Conservation (phyloP, 1,140 invertebrate species). For the Hyles euphorbiae region DNA sequence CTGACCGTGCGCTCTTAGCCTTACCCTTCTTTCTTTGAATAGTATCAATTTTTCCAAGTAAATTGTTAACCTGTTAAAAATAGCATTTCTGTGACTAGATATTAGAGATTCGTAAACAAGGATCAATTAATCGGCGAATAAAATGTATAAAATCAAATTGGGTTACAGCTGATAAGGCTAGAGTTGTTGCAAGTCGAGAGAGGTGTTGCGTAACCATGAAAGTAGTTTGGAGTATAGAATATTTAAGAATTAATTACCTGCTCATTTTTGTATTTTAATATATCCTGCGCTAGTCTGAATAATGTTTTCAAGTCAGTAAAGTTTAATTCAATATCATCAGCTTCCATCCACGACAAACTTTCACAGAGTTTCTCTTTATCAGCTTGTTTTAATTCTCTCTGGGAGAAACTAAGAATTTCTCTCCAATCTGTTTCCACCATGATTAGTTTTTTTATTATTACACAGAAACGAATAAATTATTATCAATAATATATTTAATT, state of each 20-base stretch:
- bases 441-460: slow-evolving; percentile 8
- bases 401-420: slow-evolving; percentile 75
- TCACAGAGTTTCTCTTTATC: slow-evolving; percentile 80
- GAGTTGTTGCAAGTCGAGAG: too few species aligned
- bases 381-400: slow-evolving; percentile 73
- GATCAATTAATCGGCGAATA: background rate
- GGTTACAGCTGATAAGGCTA: too few species aligned
- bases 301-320: slow-evolving; percentile 74
- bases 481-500: background rate
- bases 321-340: slow-evolving; percentile 75
- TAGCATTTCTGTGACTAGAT: too few species aligned
- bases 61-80: slow-evolving; percentile 39
- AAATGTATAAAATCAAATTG: too few species aligned
- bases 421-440: slow-evolving; percentile 77
- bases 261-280: slow-evolving; percentile 80
- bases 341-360: slow-evolving; percentile 76
- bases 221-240: background rate
- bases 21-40: slow-evolving; percentile 35
- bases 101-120: background rate
- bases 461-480: background rate
- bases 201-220: background rate
- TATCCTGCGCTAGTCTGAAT: slow-evolving; percentile 78
- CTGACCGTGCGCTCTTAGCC: slow-evolving; percentile 28
- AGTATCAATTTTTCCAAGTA: slow-evolving; percentile 42
- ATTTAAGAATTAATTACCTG: slow-evolving; percentile 67